Conservation (phyloP, 92 coral and sea anemone species). For the Actinostola sp. region DNA sequence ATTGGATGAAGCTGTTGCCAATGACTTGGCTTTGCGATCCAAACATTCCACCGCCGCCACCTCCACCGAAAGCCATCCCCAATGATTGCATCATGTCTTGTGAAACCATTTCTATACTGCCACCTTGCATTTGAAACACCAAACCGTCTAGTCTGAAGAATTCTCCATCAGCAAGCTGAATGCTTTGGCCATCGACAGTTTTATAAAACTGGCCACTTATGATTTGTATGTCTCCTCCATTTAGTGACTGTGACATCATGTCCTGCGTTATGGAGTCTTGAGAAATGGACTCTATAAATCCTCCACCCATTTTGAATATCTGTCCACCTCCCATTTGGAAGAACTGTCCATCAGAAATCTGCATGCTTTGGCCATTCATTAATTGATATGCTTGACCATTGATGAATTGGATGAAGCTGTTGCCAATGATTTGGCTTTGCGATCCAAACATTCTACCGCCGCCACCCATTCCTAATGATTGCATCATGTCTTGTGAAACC, state of each 20-base stretch:
- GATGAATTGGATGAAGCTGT: conserved; percentile 17
- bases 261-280: conserved; percentile 32
- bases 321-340: conserved; percentile 25
- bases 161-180: conserved; percentile 28
- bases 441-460: conserved; percentile 16
- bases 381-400: conserved; percentile 31
- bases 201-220: conserved; percentile 16
- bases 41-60: neutral
- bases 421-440: conserved; percentile 6
- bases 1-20: conserved; percentile 11
- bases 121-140: conserved; percentile 35
- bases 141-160: conserved; percentile 8
- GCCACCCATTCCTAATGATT: too few relatives aligned
- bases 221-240: conserved; percentile 19
- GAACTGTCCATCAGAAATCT: conserved; percentile 24
- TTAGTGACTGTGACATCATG: conserved; percentile 15
- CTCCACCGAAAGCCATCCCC: conserved; percentile 32
- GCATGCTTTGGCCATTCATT: conserved; percentile 21
- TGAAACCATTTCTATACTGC: conserved; percentile 23
- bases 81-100: conserved; percentile 24
- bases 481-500: too few relatives aligned
- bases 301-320: conserved; percentile 19
- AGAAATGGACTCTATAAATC: conserved; percentile 13
- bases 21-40: conserved; percentile 20
- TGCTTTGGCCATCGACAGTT: conserved; percentile 7